Base-by-base conservation (phyloP, 53 echinoderm and acorn worm genomes). In the Luidia sarsii region DNA sequence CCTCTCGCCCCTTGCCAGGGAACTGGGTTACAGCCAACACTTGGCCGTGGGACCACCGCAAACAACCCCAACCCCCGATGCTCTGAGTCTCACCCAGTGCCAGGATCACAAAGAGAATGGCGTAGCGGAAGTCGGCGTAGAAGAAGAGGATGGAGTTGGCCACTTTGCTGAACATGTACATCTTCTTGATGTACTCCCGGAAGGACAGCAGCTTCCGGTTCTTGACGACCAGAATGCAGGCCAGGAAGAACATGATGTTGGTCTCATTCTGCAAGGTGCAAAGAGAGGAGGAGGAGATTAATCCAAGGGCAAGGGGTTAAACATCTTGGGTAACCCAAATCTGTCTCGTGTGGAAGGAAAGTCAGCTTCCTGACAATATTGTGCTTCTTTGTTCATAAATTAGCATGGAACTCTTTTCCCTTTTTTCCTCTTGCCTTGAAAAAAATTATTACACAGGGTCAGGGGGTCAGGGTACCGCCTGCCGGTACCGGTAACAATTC, bases 231-330 rank as follows among this genome's bases (percentile, higher is more conserved):
- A 95, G 71, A 23, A 85, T 87, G 72, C 92, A 95, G 24, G 71
- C 79, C 16, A 95, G 86, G 86, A 95, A 95, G 41, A 95, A 64
- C 27, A 87, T 65, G 39, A 92, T 86, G 71, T 95, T 95, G 48
- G 79, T 80, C 55, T 95, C 92, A 74, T 87, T 75, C 95, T 95
- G 80, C 30, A 86, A 89, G n/a, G n/a, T n/a, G n/a, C n/a, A n/a
- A n/a, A n/a, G n/a, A n/a, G n/a, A n/a, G n/a, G n/a, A n/a, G 10
- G 38, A 57, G 19, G 25, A 79, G 15, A 43, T 9, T 24, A 68
- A 7, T n/a, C n/a, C n/a, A n/a, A n/a, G n/a, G 15, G 13, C n/a
- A 57, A 29, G 10, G 32, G 57, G 13, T 20, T 15, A 20, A 16
- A 32, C n/a, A n/a, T n/a, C n/a, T n/a, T n/a, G n/a, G n/a, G n/a